Evolutionary conservation across 2,113 vertebrate genomes (phyloP), one percentile per base, ranked within the genome.

Genomic region (Marcusenius ussheri): DNA sequence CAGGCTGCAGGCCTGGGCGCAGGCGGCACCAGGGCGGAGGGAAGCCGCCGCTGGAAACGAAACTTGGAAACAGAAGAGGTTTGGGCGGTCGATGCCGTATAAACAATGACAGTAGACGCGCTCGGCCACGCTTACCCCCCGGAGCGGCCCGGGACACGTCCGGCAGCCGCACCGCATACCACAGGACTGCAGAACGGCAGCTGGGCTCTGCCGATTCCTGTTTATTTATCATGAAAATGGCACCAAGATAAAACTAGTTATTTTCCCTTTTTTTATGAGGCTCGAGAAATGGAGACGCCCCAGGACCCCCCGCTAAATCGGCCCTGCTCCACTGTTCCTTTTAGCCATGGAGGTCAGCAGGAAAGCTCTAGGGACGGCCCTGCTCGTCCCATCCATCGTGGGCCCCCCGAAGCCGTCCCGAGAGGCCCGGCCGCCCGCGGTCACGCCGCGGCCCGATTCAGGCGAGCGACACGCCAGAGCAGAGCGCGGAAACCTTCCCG

Each of bases 1-100:
- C 46, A 96, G 93, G 93, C 93, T 94, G 94, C 91, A 92, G 94
- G 94, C 13, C 21, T 45, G 66, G 70, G 70, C 24, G 19, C 66
- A 80, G 31, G 58, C 42, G 4, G 27, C 15, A 39, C n/a, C 11
- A 70, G 66, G 47, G 49, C 0, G 46, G 47, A 21, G 66, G 27
- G 88, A 45, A 21, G 70, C 21, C 45, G 58, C 56, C 56, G 45
- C 58, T 66, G 53, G 39, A 88, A 46, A 42, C 27, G 58, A 51
- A 50, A 80, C 66, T 89, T 89, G 66, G 88, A 77, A 80, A 7
- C 6, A 77, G 88, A 50, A 89, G 45, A 50, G 49, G 89, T 58
- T 85, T 89, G 9, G 70, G n/a, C 45, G 27, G 77, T 84, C 46
- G 24, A 24, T 31, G 15, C 27, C 42, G 70, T 70, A 58, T 70